Evolutionary conservation across 2,113 vertebrate genomes (phyloP).

Genomic region (Marcusenius ussheri): DNA sequence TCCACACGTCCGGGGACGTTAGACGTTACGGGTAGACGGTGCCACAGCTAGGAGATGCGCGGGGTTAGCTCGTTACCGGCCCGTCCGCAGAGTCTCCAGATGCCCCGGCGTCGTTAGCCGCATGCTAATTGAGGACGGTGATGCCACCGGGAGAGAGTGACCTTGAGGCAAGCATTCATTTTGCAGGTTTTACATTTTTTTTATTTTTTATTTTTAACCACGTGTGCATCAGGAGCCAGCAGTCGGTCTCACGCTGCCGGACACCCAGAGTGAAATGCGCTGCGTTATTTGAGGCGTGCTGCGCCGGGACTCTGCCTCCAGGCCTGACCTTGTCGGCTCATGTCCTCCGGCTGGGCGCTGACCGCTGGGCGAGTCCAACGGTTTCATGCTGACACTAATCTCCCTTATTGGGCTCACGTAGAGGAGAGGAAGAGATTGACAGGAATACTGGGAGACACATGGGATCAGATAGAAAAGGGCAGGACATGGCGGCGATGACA

Average conservation of each 20-base stretch:
- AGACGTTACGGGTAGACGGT: neutral
- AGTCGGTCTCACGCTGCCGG: neutral
- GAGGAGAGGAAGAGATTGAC: conserved; percentile 16
- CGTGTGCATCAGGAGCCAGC: neutral
- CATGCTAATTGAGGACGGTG: conserved; percentile 4
- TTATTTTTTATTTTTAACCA: neutral
- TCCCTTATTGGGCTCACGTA: conserved; percentile 4
- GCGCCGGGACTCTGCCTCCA: neutral
- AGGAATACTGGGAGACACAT: neutral
- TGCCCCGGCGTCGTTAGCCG: neutral
- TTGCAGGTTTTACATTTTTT: neutral
- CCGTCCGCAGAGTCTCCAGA: neutral
- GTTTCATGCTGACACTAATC: neutral
- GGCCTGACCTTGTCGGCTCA: neutral
- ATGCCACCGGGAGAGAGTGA: neutral
- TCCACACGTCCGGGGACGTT: neutral
- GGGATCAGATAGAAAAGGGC: neutral
- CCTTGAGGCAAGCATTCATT: neutral
- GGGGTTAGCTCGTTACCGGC: conserved; percentile 1
- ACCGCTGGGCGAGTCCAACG: neutral
- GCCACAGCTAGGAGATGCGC: neutral
- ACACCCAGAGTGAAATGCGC: neutral
- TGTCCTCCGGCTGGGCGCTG: neutral
- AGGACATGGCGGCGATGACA: neutral
- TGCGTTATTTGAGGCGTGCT: neutral